These are phyloP conservation scores for Dicycla oo DNA, from an alignment of 2,888 invertebrate species.

Conservation along the genomic window DNA sequence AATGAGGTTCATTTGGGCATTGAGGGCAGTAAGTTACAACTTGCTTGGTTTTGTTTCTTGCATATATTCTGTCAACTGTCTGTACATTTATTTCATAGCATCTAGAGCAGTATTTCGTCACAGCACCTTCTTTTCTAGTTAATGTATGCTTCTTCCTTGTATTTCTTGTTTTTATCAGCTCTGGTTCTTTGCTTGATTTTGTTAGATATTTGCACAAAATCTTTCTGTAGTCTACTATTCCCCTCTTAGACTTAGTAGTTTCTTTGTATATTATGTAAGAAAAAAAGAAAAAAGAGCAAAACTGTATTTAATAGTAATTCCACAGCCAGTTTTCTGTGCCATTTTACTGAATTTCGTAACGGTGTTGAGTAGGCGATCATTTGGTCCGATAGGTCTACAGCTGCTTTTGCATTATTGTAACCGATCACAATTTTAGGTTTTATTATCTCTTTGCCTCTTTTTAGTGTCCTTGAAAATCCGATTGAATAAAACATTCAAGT, in stretches of 20 bases:
- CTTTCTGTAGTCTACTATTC: background rate
- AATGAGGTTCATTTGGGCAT: conserved; percentile 3
- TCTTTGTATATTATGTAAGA: conserved; percentile 55
- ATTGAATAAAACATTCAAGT: conserved; percentile 25
- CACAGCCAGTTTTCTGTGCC: too few relatives aligned
- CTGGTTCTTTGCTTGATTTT: background rate
- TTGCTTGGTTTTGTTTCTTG: too few relatives aligned
- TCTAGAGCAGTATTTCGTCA: too few relatives aligned
- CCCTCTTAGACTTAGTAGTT: conserved; percentile 53
- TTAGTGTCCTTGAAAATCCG: conserved; percentile 1
- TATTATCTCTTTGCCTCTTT: conserved; percentile 6
- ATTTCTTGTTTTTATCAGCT: background rate
- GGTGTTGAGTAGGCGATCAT: background rate
- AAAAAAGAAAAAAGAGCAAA: too few relatives aligned
- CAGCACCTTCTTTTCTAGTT: background rate
- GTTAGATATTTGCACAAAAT: background rate
- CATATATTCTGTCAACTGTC: too few relatives aligned
- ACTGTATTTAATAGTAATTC: conserved; percentile 3
- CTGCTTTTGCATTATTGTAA: conserved; percentile 1
- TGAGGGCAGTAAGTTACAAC: background rate
- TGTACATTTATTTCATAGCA: too few relatives aligned
- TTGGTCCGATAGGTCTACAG: conserved; percentile 8
- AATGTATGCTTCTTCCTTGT: background rate
- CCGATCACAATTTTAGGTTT: conserved; percentile 9
- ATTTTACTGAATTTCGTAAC: too few relatives aligned